phyloP scores from a whole-genome alignment of 2,113 vertebrate species.

The Poeciliopsis turrubarensis region DNA sequence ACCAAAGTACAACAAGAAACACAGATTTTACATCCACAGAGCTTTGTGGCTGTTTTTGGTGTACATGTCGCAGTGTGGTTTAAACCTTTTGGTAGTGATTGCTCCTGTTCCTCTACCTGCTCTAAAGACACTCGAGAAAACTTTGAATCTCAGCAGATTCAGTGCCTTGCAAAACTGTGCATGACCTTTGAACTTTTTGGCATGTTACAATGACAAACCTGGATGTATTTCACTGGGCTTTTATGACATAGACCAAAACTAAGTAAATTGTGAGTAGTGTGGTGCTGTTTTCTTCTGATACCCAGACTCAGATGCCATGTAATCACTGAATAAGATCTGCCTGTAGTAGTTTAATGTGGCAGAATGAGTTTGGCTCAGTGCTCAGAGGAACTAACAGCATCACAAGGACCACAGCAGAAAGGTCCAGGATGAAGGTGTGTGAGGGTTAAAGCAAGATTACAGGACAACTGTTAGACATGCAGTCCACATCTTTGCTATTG shows the following conservation, averaged over 20 bases:
- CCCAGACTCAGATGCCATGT: background rate
- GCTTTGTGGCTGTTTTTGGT: slow-evolving; percentile 3
- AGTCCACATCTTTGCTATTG: background rate
- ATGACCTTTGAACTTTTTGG: background rate
- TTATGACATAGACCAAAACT: background rate
- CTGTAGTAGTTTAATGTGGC: no score
- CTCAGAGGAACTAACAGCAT: no score
- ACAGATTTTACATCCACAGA: slow-evolving; percentile 7
- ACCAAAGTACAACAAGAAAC: slow-evolving; percentile 1
- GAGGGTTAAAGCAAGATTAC: no score
- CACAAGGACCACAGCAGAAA: no score
- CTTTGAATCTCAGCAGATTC: background rate
- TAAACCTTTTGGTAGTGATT: background rate
- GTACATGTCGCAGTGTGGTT: no score
- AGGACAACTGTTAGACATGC: no score
- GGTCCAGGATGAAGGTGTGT: no score
- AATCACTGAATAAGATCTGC: no score
- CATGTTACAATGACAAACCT: background rate
- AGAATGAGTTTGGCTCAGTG: no score
- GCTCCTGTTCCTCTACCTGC: background rate
- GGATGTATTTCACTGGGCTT: background rate
- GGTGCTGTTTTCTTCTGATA: background rate
- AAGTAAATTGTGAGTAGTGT: background rate
- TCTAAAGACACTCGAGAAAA: background rate
- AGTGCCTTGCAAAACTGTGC: background rate